Evolutionary conservation across 30 jellyfish, hydroid and myxozoan genomes (phyloP).

Genomic region (Chironex yamaguchii): DNA sequence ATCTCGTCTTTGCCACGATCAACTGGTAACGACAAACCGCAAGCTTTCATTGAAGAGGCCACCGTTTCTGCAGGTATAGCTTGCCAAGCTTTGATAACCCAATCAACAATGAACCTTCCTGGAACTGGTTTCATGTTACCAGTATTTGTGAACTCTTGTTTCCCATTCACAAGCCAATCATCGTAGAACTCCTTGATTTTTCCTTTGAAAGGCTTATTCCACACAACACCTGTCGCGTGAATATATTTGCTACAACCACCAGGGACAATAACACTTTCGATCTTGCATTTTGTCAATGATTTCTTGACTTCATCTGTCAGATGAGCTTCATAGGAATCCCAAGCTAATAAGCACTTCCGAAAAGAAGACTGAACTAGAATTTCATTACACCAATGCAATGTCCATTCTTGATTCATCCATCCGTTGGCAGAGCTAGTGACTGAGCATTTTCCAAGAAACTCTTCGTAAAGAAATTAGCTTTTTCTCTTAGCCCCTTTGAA

Average conservation of each 20-base stretch:
- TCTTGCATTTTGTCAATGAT: background rate
- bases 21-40: background rate
- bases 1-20: conserved; percentile 8
- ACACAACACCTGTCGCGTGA: background rate
- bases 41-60: background rate
- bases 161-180: conserved; percentile 27
- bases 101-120: conserved; percentile 1
- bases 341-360: conserved; percentile 8
- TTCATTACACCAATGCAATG: conserved; percentile 23
- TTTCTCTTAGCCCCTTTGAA: conserved; percentile 55
- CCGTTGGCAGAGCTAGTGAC: conserved; percentile 58
- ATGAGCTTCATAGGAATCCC: conserved; percentile 41
- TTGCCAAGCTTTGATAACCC: conserved; percentile 26
- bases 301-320: background rate
- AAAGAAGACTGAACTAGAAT: conserved; percentile 17
- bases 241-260: conserved; percentile 13
- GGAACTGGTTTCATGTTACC: conserved; percentile 29
- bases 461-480: conserved; percentile 9
- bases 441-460: conserved; percentile 30
- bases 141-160: background rate
- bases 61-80: background rate
- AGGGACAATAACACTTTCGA: background rate
- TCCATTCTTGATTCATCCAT: conserved; percentile 37
- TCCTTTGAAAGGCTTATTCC: conserved; percentile 36
- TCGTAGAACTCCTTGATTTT: conserved; percentile 5